These are phyloP conservation scores for Acleris literana DNA, from an alignment of 2,888 invertebrate species.

Conservation along the genomic window DNA sequence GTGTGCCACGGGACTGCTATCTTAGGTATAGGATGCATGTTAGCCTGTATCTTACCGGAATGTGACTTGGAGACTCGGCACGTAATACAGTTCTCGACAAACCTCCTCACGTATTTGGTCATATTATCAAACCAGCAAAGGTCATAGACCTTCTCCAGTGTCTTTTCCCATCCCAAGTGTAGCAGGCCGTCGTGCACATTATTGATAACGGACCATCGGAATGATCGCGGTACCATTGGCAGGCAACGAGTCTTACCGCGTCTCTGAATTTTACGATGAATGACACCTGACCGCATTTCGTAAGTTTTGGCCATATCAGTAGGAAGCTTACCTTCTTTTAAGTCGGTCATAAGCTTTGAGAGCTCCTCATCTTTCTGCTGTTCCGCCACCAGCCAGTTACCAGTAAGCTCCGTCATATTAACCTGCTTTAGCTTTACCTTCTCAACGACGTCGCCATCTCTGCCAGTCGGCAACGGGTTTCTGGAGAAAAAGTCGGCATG, in stretches of 20 bases:
- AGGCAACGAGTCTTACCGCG: conserved; percentile 38
- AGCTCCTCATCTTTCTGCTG: conserved; percentile 11
- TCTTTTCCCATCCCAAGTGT: conserved; percentile 46
- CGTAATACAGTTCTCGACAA: conserved; percentile 50
- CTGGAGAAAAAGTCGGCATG: conserved; percentile 7
- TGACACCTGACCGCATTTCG: conserved; percentile 6
- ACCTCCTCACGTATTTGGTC: conserved; percentile 48
- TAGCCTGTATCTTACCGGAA: conserved; percentile 46
- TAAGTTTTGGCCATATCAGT: neutral
- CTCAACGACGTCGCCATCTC: neutral
- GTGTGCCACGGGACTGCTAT: conserved; percentile 46
- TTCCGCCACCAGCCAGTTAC: conserved; percentile 6
- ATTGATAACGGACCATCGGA: conserved; percentile 47
- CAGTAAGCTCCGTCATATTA: neutral
- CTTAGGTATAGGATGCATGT: conserved; percentile 53
- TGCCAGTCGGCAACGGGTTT: neutral
- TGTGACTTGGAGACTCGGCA: conserved; percentile 48
- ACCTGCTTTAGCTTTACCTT: conserved; percentile 4
- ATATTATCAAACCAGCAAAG: conserved; percentile 51
- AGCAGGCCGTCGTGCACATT: conserved; percentile 39
- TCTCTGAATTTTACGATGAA: conserved; percentile 26
- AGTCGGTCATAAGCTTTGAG: neutral
- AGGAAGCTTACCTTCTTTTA: neutral
- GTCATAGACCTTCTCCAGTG: conserved; percentile 44
- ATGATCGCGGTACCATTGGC: conserved; percentile 43